Evolutionary conservation across 2,797 vertebrate species (phyloP).

Genomic region (Caiman crocodilus): DNA sequence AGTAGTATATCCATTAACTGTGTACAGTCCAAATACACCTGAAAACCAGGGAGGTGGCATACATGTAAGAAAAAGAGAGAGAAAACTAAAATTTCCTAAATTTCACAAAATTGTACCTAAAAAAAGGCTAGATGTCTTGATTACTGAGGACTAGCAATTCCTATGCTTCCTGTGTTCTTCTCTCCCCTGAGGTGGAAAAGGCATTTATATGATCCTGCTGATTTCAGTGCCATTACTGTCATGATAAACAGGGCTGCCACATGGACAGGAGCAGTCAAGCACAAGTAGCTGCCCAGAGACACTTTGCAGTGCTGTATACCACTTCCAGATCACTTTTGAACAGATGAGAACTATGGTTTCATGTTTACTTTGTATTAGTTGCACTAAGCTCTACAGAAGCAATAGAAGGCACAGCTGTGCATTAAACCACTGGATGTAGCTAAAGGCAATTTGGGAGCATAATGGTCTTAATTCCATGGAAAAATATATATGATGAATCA

Average conservation of each 20-base stretch:
- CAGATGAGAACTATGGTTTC: background rate
- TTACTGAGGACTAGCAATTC: background rate
- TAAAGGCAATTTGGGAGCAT: background rate
- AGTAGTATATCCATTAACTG: background rate
- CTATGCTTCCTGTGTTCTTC: background rate
- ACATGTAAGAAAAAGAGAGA: background rate
- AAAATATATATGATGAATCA: background rate
- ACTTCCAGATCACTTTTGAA: background rate
- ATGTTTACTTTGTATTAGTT: background rate
- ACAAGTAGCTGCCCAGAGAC: background rate
- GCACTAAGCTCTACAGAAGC: background rate
- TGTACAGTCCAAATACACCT: background rate
- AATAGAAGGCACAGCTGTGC: background rate
- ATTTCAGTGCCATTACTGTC: background rate
- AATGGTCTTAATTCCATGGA: too few relatives aligned
- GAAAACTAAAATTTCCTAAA: background rate
- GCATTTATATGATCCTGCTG: background rate
- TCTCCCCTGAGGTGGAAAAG: background rate
- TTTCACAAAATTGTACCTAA: background rate
- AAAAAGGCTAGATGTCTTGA: background rate
- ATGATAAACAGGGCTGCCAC: background rate
- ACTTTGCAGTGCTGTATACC: background rate
- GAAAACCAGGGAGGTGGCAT: background rate
- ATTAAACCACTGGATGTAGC: background rate
- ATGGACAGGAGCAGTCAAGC: background rate